These are phyloP conservation scores for Falco concolor DNA, from an alignment of 2,797 vertebrate genomes.

Conservation along the genomic window DNA sequence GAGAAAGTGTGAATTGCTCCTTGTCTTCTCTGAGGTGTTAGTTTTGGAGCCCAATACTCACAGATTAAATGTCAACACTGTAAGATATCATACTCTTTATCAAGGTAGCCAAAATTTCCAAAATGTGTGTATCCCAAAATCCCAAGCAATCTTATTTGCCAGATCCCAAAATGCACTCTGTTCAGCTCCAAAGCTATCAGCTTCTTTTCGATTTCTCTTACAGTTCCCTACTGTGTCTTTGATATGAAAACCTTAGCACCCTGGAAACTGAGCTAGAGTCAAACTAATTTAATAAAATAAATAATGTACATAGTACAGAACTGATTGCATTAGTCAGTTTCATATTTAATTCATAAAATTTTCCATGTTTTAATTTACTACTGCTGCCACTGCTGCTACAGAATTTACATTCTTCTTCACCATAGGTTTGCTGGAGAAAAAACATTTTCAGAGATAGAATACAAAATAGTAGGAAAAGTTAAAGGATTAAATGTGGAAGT, in stretches of 20 bases:
- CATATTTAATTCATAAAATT: conserved; percentile 60
- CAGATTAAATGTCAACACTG: not conserved
- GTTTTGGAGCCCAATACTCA: not conserved
- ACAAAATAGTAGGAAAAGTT: not conserved
- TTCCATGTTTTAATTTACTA: conserved; percentile 43
- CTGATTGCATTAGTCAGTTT: conserved; percentile 41
- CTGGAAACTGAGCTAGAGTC: conserved; percentile 13
- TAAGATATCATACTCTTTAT: not conserved
- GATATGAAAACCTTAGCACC: not conserved
- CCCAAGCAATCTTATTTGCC: not conserved
- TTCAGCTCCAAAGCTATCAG: not conserved
- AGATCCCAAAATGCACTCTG: not conserved
- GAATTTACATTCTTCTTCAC: conserved; percentile 18
- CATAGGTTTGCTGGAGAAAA: not conserved
- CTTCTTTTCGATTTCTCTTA: not conserved
- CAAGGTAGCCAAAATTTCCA: not conserved
- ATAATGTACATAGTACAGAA: conserved; percentile 29
- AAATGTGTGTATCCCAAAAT: not conserved
- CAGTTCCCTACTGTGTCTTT: not conserved
- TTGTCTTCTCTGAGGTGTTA: not conserved
- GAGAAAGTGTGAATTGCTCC: not conserved
- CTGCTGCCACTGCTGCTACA: not conserved
- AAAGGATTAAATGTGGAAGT: not conserved
- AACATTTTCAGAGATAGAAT: not conserved
- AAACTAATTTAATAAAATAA: conserved; percentile 60